A percentile compares a stretch with the other conserved stretches of the same genome.
Conservation (phyloP, 2,888 invertebrate genomes). For the Acleris holmiana region DNA sequence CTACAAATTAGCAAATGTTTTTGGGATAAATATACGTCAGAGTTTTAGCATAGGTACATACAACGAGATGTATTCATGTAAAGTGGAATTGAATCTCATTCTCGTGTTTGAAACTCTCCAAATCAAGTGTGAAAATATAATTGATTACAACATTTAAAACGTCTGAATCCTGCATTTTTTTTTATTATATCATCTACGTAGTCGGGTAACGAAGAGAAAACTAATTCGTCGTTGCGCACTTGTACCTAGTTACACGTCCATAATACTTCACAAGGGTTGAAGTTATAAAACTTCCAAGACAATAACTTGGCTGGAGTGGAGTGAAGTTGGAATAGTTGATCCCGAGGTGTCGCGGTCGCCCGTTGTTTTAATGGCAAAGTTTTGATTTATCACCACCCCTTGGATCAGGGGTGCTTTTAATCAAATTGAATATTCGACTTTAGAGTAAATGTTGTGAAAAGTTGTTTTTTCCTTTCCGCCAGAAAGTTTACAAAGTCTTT, state of each 20-base stretch:
- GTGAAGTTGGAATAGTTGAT: conserved; percentile 68
- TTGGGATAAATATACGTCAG: no score
- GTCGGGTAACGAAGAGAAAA: conserved; percentile 6
- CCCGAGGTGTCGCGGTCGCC: conserved; percentile 66
- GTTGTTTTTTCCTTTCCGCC: conserved; percentile 2
- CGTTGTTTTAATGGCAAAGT: conserved; percentile 73
- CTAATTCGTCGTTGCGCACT: conserved; percentile 33
- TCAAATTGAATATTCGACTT: conserved; percentile 51
- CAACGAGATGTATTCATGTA: no score
- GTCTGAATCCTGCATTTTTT: no score
- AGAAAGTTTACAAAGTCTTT: background rate
- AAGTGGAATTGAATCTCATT: no score
- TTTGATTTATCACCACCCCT: conserved; percentile 69
- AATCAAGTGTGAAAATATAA: background rate
- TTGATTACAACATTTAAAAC: no score
- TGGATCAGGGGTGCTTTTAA: conserved; percentile 64
- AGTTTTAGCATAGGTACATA: no score
- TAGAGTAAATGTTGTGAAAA: conserved; percentile 42
- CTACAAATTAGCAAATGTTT: no score
- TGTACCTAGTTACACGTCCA: conserved; percentile 19
- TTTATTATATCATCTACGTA: no score
- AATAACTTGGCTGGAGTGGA: conserved; percentile 64
- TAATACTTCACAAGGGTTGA: conserved; percentile 44
- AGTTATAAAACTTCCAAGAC: conserved; percentile 68
- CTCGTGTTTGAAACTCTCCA: background rate